Base-by-base conservation (phyloP, 1,140 invertebrate species). In the Proctacanthus coquilletti region DNA sequence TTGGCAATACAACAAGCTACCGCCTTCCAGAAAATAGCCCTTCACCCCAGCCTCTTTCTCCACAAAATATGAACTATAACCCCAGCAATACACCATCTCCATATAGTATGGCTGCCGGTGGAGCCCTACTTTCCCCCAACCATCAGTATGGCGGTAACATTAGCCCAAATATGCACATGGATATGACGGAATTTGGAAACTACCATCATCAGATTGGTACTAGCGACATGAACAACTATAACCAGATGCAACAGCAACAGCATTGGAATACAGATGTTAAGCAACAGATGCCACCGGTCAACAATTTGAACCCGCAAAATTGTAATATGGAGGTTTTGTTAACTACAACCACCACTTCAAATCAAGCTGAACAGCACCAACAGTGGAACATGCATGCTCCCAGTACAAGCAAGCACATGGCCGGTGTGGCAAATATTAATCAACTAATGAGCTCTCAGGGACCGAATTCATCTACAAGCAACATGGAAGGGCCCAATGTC, bases 21-120 rank as follows among this genome's bases (percentile, higher is more conserved):
- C 11, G 34, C 11, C 3, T 46, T 8, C 49, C 52, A 2, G 55
- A 58, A 37, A 38, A 58, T 19, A 58, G 53, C 18, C 55, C 55
- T 1, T 58, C 55, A 5, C 55, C 53, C 5, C 56, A 59, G 38
- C 53, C 53, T 4, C 35, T 59, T 34, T 56, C 56, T 9, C 56
- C 53, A 5, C 47, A 52, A 21, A 56, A 48, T 51, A 51, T 48
- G 27, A 56, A 56, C 44, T 42, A 40, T 37, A 51, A 53, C 36
- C 50, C 50, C 33, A 59, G 56, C 23, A 55, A 44, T 38, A 52
- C 53, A 14, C 50, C 56, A 33, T 53, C 53, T 19, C 51, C 51
- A 27, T 58, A 58, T 38, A 58, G 48, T 27, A 51, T 58, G 42
- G 40, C 45, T 38, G 5, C 13, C 3, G 17, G 21, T 9, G 10